Evolutionary conservation across 2,113 vertebrate genomes (phyloP).

Genomic region (Psammodynastes pulverulentus): DNA sequence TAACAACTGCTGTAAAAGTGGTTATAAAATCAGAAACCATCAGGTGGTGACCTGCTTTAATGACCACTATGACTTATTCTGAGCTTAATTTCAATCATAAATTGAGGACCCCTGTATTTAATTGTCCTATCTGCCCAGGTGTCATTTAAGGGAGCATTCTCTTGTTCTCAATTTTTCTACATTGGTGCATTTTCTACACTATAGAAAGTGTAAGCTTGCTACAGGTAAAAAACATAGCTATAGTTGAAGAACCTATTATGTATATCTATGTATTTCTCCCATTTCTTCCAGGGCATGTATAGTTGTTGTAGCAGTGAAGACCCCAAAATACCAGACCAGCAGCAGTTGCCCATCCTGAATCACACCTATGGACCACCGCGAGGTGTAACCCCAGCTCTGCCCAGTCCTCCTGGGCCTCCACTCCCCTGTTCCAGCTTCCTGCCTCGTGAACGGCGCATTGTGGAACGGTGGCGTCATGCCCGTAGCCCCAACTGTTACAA

Average conservation of each 20-base stretch:
- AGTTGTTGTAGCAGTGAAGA: slow-evolving; percentile 90
- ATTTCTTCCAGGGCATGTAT: slow-evolving; percentile 83
- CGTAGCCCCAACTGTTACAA: slow-evolving; percentile 78
- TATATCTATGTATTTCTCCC: not conserved
- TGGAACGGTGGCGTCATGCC: slow-evolving; percentile 86
- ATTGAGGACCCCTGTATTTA: not conserved
- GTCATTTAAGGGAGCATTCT: not conserved
- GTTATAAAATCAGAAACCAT: not conserved
- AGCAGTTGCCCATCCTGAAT: slow-evolving; percentile 70
- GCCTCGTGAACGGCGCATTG: slow-evolving; percentile 82
- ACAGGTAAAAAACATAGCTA: not conserved
- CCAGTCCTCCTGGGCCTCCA: slow-evolving; percentile 74
- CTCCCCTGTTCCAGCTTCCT: slow-evolving; percentile 80
- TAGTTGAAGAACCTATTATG: not conserved
- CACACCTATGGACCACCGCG: slow-evolving; percentile 61
- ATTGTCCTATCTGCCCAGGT: not conserved
- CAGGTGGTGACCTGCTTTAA: not conserved
- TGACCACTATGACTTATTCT: not conserved
- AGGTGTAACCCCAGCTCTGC: slow-evolving; percentile 69
- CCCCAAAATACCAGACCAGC: slow-evolving; percentile 64
- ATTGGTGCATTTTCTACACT: not conserved
- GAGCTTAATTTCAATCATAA: not conserved
- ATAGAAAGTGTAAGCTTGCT: not conserved
- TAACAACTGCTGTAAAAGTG: not conserved
- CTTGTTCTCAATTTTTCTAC: not conserved